Evolutionary conservation across 2,113 vertebrate species (phyloP).

Genomic region (Mustela nigripes): DNA sequence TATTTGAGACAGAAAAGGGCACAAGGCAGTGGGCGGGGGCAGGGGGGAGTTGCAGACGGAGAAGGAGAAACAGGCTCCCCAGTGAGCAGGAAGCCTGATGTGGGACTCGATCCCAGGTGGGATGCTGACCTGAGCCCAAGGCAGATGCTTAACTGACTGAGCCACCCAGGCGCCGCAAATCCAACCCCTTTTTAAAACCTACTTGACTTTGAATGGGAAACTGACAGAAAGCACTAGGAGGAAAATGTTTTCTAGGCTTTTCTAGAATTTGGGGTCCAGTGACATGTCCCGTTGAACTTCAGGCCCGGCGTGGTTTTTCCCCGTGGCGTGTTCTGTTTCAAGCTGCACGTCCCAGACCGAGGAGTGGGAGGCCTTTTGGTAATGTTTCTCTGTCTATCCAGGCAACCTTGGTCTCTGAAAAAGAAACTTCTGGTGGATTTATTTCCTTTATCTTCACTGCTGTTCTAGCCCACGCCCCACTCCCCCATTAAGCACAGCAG

Average conservation of each 20-base stretch:
- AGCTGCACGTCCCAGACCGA: not conserved
- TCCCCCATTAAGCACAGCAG: not conserved
- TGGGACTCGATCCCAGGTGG: too few relatives aligned
- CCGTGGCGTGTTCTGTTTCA: not conserved
- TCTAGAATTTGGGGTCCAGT: not conserved
- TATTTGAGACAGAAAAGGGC: not conserved
- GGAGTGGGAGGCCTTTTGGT: not conserved
- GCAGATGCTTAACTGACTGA: too few relatives aligned
- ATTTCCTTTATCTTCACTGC: slow-evolving; percentile 28
- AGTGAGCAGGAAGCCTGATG: too few relatives aligned
- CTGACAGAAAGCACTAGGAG: not conserved
- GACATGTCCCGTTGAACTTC: not conserved
- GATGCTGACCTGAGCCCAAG: too few relatives aligned
- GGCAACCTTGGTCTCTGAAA: slow-evolving; percentile 52
- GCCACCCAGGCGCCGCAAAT: not conserved
- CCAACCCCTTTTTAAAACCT: slow-evolving; percentile 8
- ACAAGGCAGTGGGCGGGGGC: too few relatives aligned
- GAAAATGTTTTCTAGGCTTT: not conserved
- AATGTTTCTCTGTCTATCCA: not conserved
- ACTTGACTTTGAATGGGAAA: slow-evolving; percentile 31
- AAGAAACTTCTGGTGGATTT: not conserved
- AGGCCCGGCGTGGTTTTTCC: not conserved
- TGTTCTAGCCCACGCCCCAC: not conserved
- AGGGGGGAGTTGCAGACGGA: too few relatives aligned
- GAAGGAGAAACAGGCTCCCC: too few relatives aligned